These are phyloP conservation scores for Otus sunia DNA, from an alignment of 2,113 vertebrate species.

Conservation along the genomic window DNA sequence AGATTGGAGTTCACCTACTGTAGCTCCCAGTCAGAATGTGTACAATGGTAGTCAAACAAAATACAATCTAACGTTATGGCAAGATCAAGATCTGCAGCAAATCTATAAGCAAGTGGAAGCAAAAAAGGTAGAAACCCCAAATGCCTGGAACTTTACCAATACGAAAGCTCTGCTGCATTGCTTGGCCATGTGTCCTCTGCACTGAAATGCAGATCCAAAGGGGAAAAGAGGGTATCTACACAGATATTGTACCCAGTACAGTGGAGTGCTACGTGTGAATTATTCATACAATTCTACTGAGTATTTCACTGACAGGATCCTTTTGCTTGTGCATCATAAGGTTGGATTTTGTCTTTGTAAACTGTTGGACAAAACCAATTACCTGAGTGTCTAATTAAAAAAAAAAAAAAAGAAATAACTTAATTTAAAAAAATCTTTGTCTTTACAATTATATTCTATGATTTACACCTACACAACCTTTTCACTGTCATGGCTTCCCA, in stretches of 20 bases:
- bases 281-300: background rate
- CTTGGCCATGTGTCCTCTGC: background rate
- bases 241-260: background rate
- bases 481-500: background rate
- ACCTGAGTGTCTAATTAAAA: background rate
- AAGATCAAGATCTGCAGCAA: background rate
- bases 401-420: background rate
- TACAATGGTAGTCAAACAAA: background rate
- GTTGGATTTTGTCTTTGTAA: background rate
- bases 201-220: background rate
- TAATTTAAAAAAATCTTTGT: background rate
- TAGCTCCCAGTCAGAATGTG: background rate
- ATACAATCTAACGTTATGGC: background rate
- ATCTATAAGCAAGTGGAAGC: background rate
- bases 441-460: background rate
- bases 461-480: background rate
- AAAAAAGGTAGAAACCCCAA: background rate
- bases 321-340: background rate
- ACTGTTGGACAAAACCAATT: background rate
- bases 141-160: background rate
- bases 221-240: background rate
- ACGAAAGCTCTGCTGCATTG: background rate
- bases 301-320: background rate
- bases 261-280: background rate
- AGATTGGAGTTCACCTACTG: background rate